These are phyloP conservation scores for Tryphoninae sp. DNA, from an alignment of 2,888 invertebrate species.

Conservation along the genomic window DNA sequence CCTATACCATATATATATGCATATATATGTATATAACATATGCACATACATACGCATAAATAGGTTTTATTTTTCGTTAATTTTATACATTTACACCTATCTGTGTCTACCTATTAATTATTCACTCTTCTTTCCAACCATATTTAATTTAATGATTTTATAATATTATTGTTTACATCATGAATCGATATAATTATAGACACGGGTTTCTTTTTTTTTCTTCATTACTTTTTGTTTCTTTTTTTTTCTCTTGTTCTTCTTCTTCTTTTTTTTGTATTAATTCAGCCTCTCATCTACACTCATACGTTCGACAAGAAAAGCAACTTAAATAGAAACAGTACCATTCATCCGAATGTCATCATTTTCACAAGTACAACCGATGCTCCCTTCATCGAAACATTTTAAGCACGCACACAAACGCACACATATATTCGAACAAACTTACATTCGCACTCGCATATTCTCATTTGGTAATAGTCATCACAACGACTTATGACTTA, in stretches of 20 bases:
- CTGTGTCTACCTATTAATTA: constrained; percentile 69
- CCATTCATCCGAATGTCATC: constrained; percentile 51
- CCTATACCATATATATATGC: constrained; percentile 55
- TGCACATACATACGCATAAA: constrained; percentile 56
- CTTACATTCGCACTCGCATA: constrained; percentile 62
- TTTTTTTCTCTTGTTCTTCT: constrained; percentile 59
- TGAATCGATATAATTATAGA: constrained; percentile 74
- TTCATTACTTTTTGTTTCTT: constrained; percentile 37
- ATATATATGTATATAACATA: constrained; percentile 45
- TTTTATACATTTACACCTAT: constrained; percentile 69
- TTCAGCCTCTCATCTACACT: constrained; percentile 64
- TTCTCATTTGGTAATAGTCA: constrained; percentile 76
- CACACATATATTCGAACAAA: constrained; percentile 48
- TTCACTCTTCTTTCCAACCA: constrained; percentile 59
- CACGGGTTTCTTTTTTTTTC: constrained; percentile 65
- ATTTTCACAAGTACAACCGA: constrained; percentile 59
- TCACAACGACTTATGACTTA: constrained; percentile 73
- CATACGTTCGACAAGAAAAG: constrained; percentile 68
- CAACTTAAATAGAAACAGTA: constrained; percentile 70
- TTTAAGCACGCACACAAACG: constrained; percentile 61
- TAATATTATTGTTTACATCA: constrained; percentile 62
- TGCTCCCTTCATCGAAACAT: constrained; percentile 55
- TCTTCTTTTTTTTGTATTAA: constrained; percentile 54
- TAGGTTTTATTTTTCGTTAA: constrained; percentile 59
- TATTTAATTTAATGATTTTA: constrained; percentile 48